Evolutionary conservation across 35 echinoderm and acorn worm genomes (phyloP), one percentile per base, ranked within the genome.

Genomic region (Acanthaster planci): DNA sequence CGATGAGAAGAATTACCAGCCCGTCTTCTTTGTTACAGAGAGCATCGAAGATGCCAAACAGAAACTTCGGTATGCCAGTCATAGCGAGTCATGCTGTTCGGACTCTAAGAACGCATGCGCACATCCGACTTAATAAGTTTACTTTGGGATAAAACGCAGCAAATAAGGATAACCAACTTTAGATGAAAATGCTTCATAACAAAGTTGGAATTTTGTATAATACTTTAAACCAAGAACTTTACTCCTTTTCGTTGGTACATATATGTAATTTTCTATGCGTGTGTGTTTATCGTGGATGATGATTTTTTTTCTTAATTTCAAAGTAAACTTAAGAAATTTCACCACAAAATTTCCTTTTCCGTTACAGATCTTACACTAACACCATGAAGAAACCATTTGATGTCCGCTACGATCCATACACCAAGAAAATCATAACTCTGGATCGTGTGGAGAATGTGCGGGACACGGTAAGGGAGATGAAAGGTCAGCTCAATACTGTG

Each of bases 11-110:
- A 90, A 91, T 0, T 98, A 93, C 55, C 95, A 98, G 67, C 88
- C 92, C 15, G 82, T 91, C 2, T 98, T 93, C 39, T 98, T 88
- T 40, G 92, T 98, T 17, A 78, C 95, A 2, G 85, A 93, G 38
- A 91, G 91, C 50, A 93, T 98, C 55, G 91, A 98, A 16, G 92
- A 98, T 32, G 89, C 95, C 42, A 98, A 90, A 87, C 31, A 86
- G 31, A 90, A 90, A 54, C 47, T 94, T 40, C 90, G 93, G 93
- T 94, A 39, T 81, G 77, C 14, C 15, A 21, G 23, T 19, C 15
- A 53, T 37, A 26, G 8, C 26, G 15, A 16, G 39, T 12, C 21
- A 10, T 6, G 40, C 64, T 51, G 9, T 8, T 44, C 8, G 30
- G n/a, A n/a, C n/a, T n/a, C n/a, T n/a, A n/a, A n/a, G n/a, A n/a